Conservation (phyloP, 2,797 vertebrate genomes). For the Orientallactaga sibirica region DNA sequence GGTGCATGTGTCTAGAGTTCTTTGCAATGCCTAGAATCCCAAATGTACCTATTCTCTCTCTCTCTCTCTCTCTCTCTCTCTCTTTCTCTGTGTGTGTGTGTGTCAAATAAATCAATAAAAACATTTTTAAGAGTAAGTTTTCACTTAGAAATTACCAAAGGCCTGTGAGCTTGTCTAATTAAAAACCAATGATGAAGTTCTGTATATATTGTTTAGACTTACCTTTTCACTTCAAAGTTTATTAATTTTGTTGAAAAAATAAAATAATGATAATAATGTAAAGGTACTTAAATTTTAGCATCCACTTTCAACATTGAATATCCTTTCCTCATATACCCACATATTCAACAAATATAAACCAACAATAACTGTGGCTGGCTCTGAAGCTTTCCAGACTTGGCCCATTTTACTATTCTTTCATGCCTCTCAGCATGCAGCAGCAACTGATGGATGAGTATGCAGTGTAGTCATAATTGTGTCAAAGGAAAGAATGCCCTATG, state of each 20-base stretch:
- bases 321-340: background rate
- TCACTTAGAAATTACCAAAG: background rate
- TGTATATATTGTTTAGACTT: background rate
- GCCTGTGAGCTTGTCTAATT: background rate
- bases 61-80: too few relatives aligned
- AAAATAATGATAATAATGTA: background rate
- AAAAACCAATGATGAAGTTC: slow-evolving; percentile 38
- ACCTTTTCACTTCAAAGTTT: background rate
- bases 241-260: background rate
- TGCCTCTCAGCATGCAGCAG: background rate
- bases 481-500: background rate
- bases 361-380: background rate
- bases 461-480: background rate
- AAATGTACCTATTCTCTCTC: too few relatives aligned
- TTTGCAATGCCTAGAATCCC: too few relatives aligned
- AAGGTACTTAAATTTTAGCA: background rate
- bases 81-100: too few relatives aligned
- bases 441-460: background rate
- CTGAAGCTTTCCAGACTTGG: background rate
- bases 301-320: background rate
- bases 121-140: too few relatives aligned
- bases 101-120: too few relatives aligned
- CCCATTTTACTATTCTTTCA: background rate
- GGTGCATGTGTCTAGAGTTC: too few relatives aligned
- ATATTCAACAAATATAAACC: background rate